Conservation (phyloP, 2,888 invertebrate genomes). For the Cryptus viduatorius region DNA sequence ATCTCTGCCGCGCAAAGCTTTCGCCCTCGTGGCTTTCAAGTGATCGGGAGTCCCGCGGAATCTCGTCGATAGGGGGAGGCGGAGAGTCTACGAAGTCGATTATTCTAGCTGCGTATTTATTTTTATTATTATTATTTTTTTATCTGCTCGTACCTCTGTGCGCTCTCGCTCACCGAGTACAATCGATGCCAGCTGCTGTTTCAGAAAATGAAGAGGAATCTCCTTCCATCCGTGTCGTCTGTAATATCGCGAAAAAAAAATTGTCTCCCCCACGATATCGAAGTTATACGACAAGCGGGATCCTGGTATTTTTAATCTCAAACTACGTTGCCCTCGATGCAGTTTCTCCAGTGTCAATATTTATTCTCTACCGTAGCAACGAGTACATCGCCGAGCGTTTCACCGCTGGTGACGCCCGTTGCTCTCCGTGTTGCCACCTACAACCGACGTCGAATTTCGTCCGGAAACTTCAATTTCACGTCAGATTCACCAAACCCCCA, state of each 20-base stretch:
- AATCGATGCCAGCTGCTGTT: conserved; percentile 46
- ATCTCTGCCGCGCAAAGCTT: conserved; percentile 30
- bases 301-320: conserved; percentile 67
- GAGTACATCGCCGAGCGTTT: conserved; percentile 10
- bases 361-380: conserved; percentile 50
- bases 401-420: not conserved
- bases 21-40: conserved; percentile 35
- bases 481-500: conserved; percentile 14
- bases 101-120: not conserved
- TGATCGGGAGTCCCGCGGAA: conserved; percentile 39
- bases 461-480: conserved; percentile 38
- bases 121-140: not conserved
- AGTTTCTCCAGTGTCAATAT: conserved; percentile 64
- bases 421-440: conserved; percentile 17
- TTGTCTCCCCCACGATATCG: conserved; percentile 26
- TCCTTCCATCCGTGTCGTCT: conserved; percentile 15
- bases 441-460: conserved; percentile 36
- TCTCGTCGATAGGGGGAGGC: conserved; percentile 36
- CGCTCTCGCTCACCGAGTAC: conserved; percentile 21
- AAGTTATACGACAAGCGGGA: conserved; percentile 7
- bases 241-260: conserved; percentile 15
- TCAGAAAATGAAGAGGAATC: conserved; percentile 41
- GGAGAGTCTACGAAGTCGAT: not conserved
- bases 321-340: conserved; percentile 47
- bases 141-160: conserved; percentile 13